A percentile compares a stretch with the other conserved stretches of the same genome.
Evolutionary conservation across 37 sponge, comb jelly and placozoan species (phyloP).

Genomic region (Ephydatia muelleri): DNA sequence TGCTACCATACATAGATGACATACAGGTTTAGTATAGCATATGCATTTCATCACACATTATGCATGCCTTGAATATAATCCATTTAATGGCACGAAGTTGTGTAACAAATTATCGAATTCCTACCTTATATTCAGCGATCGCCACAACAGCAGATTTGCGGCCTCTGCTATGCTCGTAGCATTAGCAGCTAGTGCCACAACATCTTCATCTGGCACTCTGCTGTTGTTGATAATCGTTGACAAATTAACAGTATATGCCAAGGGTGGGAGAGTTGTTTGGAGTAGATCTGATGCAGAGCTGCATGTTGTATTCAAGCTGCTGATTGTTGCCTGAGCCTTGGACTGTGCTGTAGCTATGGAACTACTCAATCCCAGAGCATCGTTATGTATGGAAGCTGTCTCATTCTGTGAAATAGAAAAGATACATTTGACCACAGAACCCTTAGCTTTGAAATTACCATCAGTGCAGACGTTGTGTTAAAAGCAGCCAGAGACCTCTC

Average conservation of each 20-base stretch:
- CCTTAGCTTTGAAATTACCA: background rate
- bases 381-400: background rate
- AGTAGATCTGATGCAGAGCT: background rate
- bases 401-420: background rate
- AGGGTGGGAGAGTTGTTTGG: background rate
- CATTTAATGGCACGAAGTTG: background rate
- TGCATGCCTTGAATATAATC: no score
- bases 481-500: background rate
- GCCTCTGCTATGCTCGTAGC: constrained; percentile 19
- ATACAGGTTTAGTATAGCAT: no score
- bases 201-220: constrained; percentile 30
- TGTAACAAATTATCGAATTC: background rate
- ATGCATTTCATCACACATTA: no score
- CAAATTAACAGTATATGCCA: constrained; percentile 18
- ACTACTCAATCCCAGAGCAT: background rate
- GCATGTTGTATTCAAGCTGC: background rate
- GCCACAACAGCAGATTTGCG: constrained; percentile 21
- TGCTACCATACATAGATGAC: no score
- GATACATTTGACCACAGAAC: background rate
- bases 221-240: constrained; percentile 32
- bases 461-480: background rate
- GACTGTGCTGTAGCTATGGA: background rate
- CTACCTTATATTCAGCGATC: constrained; percentile 57
- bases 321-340: background rate
- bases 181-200: constrained; percentile 26